A percentile compares a stretch with the other conserved stretches of the same genome.
Conservation (phyloP, 2,797 vertebrate species). For the Gadopsis marmoratus region DNA sequence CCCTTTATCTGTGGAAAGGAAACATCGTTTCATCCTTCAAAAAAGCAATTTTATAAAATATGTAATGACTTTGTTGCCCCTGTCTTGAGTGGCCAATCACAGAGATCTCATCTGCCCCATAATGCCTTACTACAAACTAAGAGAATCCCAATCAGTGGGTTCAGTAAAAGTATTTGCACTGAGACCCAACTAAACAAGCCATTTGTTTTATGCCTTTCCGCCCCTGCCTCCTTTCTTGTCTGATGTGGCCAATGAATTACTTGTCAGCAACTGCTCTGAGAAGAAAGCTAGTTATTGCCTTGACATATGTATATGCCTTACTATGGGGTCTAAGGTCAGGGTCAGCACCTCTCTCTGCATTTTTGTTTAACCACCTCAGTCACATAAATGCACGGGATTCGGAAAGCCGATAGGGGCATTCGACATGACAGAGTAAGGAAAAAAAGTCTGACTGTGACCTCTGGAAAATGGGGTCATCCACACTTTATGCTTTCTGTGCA, state of each 20-base stretch:
- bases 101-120: conserved; percentile 11
- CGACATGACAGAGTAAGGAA: conserved; percentile 76
- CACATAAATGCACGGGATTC: conserved; percentile 71
- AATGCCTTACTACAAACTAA: conserved; percentile 29
- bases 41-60: conserved; percentile 52
- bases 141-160: conserved; percentile 30
- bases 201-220: conserved; percentile 34
- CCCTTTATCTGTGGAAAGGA: conserved; percentile 38
- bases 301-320: conserved; percentile 80
- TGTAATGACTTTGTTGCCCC: conserved; percentile 33
- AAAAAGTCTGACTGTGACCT: conserved; percentile 78
- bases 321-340: conserved; percentile 74
- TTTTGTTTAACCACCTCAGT: conserved; percentile 81
- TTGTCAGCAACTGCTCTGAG: conserved; percentile 71
- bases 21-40: conserved; percentile 16
- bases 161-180: conserved; percentile 53
- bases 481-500: conserved; percentile 71
- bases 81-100: conserved; percentile 26
- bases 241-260: conserved; percentile 63
- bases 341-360: conserved; percentile 72
- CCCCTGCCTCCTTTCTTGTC: conserved; percentile 22
- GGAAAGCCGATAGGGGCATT: conserved; percentile 78
- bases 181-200: conserved; percentile 14
- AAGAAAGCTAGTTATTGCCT: conserved; percentile 81
- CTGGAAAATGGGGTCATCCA: conserved; percentile 77